These are phyloP conservation scores for Coregonus ussuriensis DNA, from an alignment of 2,797 vertebrate species.

Conservation along the genomic window DNA sequence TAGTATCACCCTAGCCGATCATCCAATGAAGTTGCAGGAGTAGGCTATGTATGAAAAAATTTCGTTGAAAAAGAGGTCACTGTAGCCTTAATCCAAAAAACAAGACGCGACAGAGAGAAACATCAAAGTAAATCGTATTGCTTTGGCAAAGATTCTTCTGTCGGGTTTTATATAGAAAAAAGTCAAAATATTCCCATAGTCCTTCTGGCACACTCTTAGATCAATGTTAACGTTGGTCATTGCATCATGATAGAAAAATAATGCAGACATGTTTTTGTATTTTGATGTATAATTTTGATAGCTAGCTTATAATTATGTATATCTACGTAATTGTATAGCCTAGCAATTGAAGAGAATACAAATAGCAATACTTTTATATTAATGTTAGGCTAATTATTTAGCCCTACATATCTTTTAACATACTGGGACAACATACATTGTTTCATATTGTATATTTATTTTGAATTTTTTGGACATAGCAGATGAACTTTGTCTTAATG, in stretches of 20 bases:
- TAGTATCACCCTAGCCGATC: conserved; percentile 62
- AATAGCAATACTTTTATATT: too few species aligned
- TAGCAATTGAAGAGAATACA: too few species aligned
- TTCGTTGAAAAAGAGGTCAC: conserved; percentile 82
- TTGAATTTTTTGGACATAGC: neutral
- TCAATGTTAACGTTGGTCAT: neutral
- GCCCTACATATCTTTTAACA: too few species aligned
- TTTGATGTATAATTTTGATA: neutral
- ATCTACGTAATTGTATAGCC: too few species aligned
- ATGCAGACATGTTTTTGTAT: neutral
- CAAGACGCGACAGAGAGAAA: conserved; percentile 58
- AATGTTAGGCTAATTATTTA: too few species aligned
- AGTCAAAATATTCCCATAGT: neutral
- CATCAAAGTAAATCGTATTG: conserved; percentile 49
- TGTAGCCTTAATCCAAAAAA: conserved; percentile 61
- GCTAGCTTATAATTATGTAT: neutral
- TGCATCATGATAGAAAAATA: neutral
- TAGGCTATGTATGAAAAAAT: conserved; percentile 64
- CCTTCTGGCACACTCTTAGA: neutral
- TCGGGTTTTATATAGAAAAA: conserved; percentile 40
- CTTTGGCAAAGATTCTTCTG: conserved; percentile 17
- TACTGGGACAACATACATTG: too few species aligned
- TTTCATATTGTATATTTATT: too few species aligned
- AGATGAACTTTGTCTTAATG: too few species aligned
- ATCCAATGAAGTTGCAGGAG: conserved; percentile 68